Base-by-base conservation (phyloP, 2,797 vertebrate genomes). In the Caiman crocodilus region DNA sequence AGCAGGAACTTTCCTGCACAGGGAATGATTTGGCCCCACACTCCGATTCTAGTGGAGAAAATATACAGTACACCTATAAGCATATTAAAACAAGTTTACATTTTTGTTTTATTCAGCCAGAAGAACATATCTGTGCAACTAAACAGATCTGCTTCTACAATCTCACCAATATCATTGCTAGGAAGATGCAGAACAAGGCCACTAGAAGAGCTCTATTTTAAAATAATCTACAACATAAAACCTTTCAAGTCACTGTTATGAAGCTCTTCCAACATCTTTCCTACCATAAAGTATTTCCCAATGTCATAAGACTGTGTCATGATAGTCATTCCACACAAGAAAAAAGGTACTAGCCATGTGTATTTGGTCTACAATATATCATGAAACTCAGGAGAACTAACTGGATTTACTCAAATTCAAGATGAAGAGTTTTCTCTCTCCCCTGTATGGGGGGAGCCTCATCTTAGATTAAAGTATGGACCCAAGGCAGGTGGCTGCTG, bases 301-400 rank as follows among this genome's bases (percentile, higher is more conserved):
- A 14, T 73, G 16, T 16, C 35, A 16, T 35, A 26, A 42, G 14
- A 73, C 50, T 73, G 26, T 42, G 50, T 50, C 69, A 50, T 50
- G 50, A 73, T 50, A 42, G 26, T 82, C 60, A 63, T 61, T 71
- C 14, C 1, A 57, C 1, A 60, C 42, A 79, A 42, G 59, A 57
- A 76, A 21, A 92, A 87, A 60, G 32, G 85, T 2, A 25, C 77
- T 64, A 16, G 91, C 87, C 25, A 26, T 14, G 65, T 1, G 3
- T 69, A 82, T 90, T 2, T 0, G 0, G 25, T 25, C 74, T 26
- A 2, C 23, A 94, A 91, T 30, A 79, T 83, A 5, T 67, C 90
- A 35, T 17, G 80, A 57, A 92, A 82, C 58, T 80, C 78, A 78
- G 86, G 59, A 92, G 78, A 91, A 76, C 2, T n/a, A 91, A 76